These are phyloP conservation scores for Stratiomys singularior DNA, from an alignment of 2,888 invertebrate genomes.

Conservation along the genomic window DNA sequence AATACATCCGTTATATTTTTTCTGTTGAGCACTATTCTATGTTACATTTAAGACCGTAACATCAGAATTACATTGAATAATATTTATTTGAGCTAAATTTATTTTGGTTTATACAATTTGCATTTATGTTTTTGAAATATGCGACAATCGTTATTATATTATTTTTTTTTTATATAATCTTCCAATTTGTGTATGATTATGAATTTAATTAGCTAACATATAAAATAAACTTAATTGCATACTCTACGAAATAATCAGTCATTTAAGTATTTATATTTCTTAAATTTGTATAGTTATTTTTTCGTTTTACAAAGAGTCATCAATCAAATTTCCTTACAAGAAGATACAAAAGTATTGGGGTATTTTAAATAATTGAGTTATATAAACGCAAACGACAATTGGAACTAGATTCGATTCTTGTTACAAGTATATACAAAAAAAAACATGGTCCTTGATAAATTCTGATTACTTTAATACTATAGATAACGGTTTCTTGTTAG, in stretches of 20 bases:
- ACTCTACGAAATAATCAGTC: slow-evolving; percentile 44
- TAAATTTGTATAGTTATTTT: slow-evolving; percentile 6
- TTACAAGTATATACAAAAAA: slow-evolving; percentile 28
- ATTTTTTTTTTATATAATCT: slow-evolving; percentile 1
- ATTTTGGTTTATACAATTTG: background rate
- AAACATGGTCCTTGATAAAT: slow-evolving; percentile 15
- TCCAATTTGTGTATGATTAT: slow-evolving; percentile 23
- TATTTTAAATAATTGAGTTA: background rate
- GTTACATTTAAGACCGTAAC: background rate
- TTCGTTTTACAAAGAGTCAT: slow-evolving; percentile 9
- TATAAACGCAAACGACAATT: background rate
- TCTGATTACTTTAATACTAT: slow-evolving; percentile 21
- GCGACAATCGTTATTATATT: slow-evolving; percentile 10
- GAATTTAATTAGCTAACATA: slow-evolving; percentile 39
- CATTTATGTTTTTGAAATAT: slow-evolving; percentile 17
- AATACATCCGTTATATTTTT: background rate
- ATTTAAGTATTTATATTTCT: slow-evolving; percentile 41
- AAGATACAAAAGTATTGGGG: background rate
- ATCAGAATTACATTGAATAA: background rate
- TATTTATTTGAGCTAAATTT: slow-evolving; percentile 31
- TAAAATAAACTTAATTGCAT: slow-evolving; percentile 38
- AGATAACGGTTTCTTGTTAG: background rate
- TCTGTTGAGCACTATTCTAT: background rate
- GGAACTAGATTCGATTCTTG: background rate
- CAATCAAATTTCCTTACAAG: background rate